Base-by-base conservation (phyloP, 2,113 vertebrate species). In the Sphyrna mokarran region DNA sequence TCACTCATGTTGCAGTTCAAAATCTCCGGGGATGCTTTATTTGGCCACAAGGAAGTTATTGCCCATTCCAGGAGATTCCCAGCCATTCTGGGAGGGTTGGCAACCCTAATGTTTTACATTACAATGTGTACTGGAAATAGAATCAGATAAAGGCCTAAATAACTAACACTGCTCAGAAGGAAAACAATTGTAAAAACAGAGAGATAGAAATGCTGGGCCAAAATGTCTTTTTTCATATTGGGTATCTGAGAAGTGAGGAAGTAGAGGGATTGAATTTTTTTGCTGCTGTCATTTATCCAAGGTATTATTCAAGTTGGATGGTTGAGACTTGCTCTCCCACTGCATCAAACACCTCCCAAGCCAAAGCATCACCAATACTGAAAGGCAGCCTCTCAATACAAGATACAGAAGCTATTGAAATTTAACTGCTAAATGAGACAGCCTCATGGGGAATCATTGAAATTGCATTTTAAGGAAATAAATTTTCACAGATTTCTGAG, bases 391-490 rank as follows among this genome's bases (percentile, higher is more conserved):
- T 37, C 33, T n/a, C 1, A 91, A 16, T 20, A 91, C 89, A 66
- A 68, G n/a, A 63, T 16, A 68, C 61, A 93, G 89, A 33, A 66
- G 89, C 89, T 93, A 63, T 33, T 93, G 61, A n/a, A 93, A 22
- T 33, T 33, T 68, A 68, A 8, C 18, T 37, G 33, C 33, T 66
- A 16, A 63, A 93, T 66, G 86, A 89, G 61, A 93, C n/a, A 16
- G 33, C 37, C 7, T 93, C 40, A 22, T n/a, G n/a, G 61, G 29
- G 61, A 66, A n/a, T 22, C 61, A 68, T 68, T 93, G 66, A 93
- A 66, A 68, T 37, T 37, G 18, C 61, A 93, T 93, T 66, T 63
- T 93, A 58, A 68, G 89, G 89, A 93, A 93, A 93, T 93, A 18
- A 93, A 66, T 40, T 61, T 68, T 37, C 89, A 93, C 61, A 66